A percentile compares a stretch with the other conserved stretches of the same genome.
Evolutionary conservation across 1,140 invertebrate genomes (phyloP).

Genomic region (Drosophila oshimai): DNA sequence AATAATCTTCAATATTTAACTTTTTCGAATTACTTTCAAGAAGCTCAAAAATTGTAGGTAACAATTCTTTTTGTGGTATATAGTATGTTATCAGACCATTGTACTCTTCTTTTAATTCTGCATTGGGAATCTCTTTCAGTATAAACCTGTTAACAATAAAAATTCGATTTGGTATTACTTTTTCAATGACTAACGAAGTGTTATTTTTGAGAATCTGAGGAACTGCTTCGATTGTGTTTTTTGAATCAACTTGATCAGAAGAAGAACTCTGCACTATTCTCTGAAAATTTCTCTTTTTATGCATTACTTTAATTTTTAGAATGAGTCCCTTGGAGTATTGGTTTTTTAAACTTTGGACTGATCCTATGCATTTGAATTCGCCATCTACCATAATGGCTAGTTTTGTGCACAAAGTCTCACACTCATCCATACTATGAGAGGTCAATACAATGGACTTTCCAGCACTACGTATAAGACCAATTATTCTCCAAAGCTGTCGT

Average conservation of each 20-base stretch:
- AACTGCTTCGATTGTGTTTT: too few relatives aligned
- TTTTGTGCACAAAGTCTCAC: slow-evolving; percentile 92
- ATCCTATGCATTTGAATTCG: slow-evolving; percentile 88
- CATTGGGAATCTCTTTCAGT: neutral
- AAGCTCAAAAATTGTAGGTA: slow-evolving; percentile 89
- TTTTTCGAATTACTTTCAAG: slow-evolving; percentile 86
- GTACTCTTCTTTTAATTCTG: slow-evolving; percentile 86
- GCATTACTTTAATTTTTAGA: slow-evolving; percentile 56
- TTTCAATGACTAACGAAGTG: neutral
- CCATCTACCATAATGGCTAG: slow-evolving; percentile 95
- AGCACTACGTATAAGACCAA: slow-evolving; percentile 85
- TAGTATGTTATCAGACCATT: slow-evolving; percentile 90
- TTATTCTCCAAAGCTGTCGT: slow-evolving; percentile 89
- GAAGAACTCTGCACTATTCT: neutral
- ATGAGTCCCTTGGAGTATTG: slow-evolving; percentile 87
- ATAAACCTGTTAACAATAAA: slow-evolving; percentile 5
- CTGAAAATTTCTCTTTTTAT: neutral
- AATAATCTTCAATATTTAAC: slow-evolving; percentile 90
- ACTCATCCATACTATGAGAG: slow-evolving; percentile 93
- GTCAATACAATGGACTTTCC: slow-evolving; percentile 90
- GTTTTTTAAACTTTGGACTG: slow-evolving; percentile 87
- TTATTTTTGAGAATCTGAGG: too few relatives aligned
- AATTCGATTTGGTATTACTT: neutral
- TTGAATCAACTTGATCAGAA: too few relatives aligned
- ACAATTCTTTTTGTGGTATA: slow-evolving; percentile 84